Evolutionary conservation across 2,888 invertebrate genomes (phyloP).

Genomic region (Entomobrya multifasciata): DNA sequence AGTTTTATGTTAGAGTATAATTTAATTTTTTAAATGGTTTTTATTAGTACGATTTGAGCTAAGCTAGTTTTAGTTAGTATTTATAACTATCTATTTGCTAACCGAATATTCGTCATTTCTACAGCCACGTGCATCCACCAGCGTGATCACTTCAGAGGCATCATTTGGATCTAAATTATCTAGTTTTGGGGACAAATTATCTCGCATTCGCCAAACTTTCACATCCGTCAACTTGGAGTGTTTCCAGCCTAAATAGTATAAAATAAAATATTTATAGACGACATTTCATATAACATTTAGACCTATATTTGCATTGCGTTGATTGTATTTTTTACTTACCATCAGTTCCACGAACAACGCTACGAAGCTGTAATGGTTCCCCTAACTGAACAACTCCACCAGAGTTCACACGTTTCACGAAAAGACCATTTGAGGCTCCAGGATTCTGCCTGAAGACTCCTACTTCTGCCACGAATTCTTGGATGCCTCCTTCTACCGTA

Average conservation of each 20-base stretch:
- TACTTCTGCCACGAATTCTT: conserved; percentile 79
- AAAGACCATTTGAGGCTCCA: conserved; percentile 77
- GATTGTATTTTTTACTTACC: conserved; percentile 70
- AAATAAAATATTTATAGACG: not conserved
- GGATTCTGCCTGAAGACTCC: conserved; percentile 79
- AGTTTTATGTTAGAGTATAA: no score
- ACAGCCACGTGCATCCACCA: conserved; percentile 78
- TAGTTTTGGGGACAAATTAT: conserved; percentile 62
- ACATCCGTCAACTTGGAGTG: conserved; percentile 78
- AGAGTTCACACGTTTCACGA: conserved; percentile 77
- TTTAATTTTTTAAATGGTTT: no score
- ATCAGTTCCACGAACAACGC: conserved; percentile 79
- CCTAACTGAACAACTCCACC: conserved; percentile 79
- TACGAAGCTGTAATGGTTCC: conserved; percentile 78
- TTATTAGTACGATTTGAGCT: no score
- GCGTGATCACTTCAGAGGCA: conserved; percentile 79
- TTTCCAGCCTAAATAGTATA: conserved; percentile 76
- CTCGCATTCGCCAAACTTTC: conserved; percentile 79
- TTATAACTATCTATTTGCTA: conserved; percentile 16
- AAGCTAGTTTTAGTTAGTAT: no score
- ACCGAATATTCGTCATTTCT: conserved; percentile 77
- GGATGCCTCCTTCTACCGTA: conserved; percentile 78
- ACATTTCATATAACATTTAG: no score
- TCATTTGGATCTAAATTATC: conserved; percentile 77
- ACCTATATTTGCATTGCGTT: not conserved